Evolutionary conservation across 2,888 invertebrate genomes (phyloP).

Genomic region (Orthosia cruda): DNA sequence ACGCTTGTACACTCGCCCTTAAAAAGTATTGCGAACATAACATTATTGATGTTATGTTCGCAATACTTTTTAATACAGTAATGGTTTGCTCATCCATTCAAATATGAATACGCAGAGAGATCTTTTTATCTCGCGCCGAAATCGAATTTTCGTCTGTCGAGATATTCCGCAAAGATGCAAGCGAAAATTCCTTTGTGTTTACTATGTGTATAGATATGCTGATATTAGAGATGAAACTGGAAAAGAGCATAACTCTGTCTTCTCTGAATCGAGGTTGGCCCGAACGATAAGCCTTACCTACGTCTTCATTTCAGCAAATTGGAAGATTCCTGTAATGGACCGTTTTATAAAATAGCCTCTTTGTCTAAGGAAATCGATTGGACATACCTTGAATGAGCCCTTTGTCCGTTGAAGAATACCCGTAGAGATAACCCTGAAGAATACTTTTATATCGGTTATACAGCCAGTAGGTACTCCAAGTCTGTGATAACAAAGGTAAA

Average conservation of each 20-base stretch:
- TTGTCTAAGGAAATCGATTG: slow-evolving; percentile 61
- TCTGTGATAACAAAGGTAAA: slow-evolving; percentile 16
- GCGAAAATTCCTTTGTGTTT: slow-evolving; percentile 81
- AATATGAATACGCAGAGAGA: slow-evolving; percentile 69
- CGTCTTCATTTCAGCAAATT: slow-evolving; percentile 64
- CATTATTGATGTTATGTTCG: slow-evolving; percentile 68
- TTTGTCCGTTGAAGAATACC: slow-evolving; percentile 49
- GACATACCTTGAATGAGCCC: slow-evolving; percentile 55
- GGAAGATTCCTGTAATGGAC: slow-evolving; percentile 64
- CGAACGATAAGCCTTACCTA: slow-evolving; percentile 60
- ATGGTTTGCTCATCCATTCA: slow-evolving; percentile 76
- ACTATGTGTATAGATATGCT: slow-evolving; percentile 76
- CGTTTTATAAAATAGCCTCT: slow-evolving; percentile 61
- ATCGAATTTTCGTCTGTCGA: slow-evolving; percentile 81
- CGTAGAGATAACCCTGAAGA: slow-evolving; percentile 41
- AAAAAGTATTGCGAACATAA: too few relatives aligned
- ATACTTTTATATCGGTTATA: slow-evolving; percentile 39
- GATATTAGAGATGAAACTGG: slow-evolving; percentile 75
- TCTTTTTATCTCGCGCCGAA: slow-evolving; percentile 77
- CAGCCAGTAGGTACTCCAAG: slow-evolving; percentile 3
- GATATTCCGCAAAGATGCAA: slow-evolving; percentile 81
- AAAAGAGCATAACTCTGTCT: slow-evolving; percentile 69
- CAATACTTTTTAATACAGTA: slow-evolving; percentile 77
- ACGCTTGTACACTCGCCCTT: slow-evolving; percentile 45
- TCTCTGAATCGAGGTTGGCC: slow-evolving; percentile 45